Percentiles rank a stretch among this genome's conserved stretches.
phyloP scores from a whole-genome alignment of 1,140 invertebrate genomes.

The Whitmania pigra region DNA sequence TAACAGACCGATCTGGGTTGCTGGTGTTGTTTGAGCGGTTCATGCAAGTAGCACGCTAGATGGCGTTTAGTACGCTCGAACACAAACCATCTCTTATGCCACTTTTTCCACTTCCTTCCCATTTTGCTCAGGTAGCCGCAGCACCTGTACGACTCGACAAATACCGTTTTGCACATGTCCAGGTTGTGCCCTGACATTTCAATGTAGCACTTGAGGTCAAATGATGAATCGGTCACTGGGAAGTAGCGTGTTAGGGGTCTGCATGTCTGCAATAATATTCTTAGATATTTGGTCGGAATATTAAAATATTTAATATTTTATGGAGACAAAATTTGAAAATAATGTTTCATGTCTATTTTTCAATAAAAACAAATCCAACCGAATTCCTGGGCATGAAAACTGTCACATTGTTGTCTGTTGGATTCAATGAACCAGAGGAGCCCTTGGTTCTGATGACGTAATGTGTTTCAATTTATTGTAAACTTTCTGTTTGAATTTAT shows the following conservation, averaged over 20 bases:
- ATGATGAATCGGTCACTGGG: slow-evolving; percentile 65
- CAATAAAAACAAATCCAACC: no score
- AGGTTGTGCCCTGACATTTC: slow-evolving; percentile 86
- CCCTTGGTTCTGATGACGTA: no score
- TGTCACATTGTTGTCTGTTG: no score
- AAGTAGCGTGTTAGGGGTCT: slow-evolving; percentile 80
- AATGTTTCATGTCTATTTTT: no score
- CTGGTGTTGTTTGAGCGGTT: slow-evolving; percentile 27
- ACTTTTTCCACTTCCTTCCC: slow-evolving; percentile 64
- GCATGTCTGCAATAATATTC: not conserved
- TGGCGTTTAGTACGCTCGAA: slow-evolving; percentile 72
- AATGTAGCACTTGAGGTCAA: slow-evolving; percentile 77
- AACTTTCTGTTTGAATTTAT: no score
- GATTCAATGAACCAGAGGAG: no score
- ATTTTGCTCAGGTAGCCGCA: slow-evolving; percentile 82
- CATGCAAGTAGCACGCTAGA: slow-evolving; percentile 76
- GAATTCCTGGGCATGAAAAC: no score
- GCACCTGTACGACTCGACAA: slow-evolving; percentile 63
- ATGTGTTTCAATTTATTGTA: no score
- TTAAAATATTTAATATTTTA: no score
- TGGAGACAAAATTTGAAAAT: no score
- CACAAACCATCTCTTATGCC: slow-evolving; percentile 93
- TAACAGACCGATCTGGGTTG: slow-evolving; percentile 78
- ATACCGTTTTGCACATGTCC: slow-evolving; percentile 72
- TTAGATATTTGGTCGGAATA: no score